Evolutionary conservation across 2,888 invertebrate genomes (phyloP).

Genomic region (Tinea pellionella): DNA sequence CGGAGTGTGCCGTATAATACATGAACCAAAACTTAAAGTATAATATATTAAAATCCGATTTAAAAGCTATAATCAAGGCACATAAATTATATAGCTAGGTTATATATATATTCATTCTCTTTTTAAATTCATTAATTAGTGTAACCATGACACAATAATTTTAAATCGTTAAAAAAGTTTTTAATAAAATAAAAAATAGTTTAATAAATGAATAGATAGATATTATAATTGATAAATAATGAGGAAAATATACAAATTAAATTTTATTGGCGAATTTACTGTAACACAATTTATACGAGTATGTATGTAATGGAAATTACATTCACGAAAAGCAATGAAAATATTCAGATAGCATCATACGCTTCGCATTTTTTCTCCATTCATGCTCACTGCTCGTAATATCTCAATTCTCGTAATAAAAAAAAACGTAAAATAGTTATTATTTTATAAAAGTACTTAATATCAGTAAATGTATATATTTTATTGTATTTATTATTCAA

Average conservation of each 20-base stretch:
- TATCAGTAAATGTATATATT: no score
- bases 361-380: constrained; percentile 1
- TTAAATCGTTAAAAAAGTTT: neutral
- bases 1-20: no score
- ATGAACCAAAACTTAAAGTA: no score
- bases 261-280: neutral
- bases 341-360: neutral
- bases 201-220: no score
- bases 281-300: neutral
- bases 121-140: neutral
- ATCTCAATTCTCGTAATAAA: neutral
- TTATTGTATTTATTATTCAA: no score
- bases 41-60: neutral
- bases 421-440: neutral
- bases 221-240: no score
- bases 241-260: no score
- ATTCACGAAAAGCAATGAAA: neutral
- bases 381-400: neutral
- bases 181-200: no score
- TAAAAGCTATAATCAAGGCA: neutral
- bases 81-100: neutral
- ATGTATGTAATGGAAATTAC: neutral
- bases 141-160: neutral
- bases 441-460: no score
- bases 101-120: neutral